These are phyloP conservation scores for Thermophis baileyi DNA, from an alignment of 2,113 vertebrate species.

Conservation along the genomic window DNA sequence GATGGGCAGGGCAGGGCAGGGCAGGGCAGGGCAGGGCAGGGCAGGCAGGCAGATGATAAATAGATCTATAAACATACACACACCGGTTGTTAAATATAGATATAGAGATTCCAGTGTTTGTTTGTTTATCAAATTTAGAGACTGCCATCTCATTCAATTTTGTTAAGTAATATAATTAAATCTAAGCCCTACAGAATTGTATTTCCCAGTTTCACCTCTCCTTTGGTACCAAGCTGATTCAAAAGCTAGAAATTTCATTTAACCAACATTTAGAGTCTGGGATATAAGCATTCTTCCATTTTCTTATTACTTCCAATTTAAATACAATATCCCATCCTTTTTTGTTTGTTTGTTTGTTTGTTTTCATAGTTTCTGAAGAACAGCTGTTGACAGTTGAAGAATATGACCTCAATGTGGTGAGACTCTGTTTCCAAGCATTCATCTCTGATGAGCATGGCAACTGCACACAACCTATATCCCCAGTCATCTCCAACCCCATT, in stretches of 20 bases:
- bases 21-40: no score
- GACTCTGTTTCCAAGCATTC: conserved; percentile 93
- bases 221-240: neutral
- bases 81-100: neutral
- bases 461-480: conserved; percentile 76
- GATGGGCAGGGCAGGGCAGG: neutral
- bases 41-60: neutral
- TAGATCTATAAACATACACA: neutral
- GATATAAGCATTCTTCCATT: neutral
- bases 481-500: conserved; percentile 94
- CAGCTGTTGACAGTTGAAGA: conserved; percentile 91
- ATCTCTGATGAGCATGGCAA: conserved; percentile 85
- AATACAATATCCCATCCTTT: conserved; percentile 1
- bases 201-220: neutral
- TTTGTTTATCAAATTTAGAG: neutral
- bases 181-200: neutral
- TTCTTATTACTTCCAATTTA: neutral
- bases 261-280: neutral
- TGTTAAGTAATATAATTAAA: neutral
- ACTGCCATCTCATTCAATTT: neutral
- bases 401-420: conserved; percentile 95
- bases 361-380: conserved; percentile 80
- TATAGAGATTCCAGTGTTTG: neutral
- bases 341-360: neutral
- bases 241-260: neutral